These are phyloP conservation scores for Carassius auratus DNA, from an alignment of 2,113 vertebrate genomes.

Conservation along the genomic window DNA sequence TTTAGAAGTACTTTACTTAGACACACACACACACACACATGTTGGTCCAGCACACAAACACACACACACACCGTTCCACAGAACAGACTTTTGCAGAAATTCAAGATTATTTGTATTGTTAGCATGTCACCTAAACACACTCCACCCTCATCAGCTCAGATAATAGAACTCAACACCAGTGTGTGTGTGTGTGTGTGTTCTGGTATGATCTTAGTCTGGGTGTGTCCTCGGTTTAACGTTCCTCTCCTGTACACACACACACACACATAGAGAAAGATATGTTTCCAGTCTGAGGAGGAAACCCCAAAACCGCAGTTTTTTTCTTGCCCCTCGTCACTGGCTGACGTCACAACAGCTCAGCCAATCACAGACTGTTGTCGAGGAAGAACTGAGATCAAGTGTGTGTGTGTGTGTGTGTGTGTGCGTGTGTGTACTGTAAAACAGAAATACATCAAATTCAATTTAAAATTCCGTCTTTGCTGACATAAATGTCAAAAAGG, in stretches of 20 bases:
- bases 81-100: neutral
- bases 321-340: slow-evolving; percentile 26
- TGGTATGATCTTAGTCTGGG: neutral
- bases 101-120: neutral
- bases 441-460: neutral
- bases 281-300: slow-evolving; percentile 28
- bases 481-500: too few species aligned
- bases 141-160: neutral
- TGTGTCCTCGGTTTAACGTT: neutral
- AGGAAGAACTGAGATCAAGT: slow-evolving; percentile 45
- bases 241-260: neutral
- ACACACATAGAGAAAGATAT: neutral
- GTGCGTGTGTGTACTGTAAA: neutral
- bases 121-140: neutral
- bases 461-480: too few species aligned
- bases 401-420: too few species aligned
- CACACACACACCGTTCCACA: neutral
- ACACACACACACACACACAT: neutral
- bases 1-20: neutral
- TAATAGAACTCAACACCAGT: neutral
- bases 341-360: slow-evolving; percentile 46
- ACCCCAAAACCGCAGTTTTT: neutral
- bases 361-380: slow-evolving; percentile 61
- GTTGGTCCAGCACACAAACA: neutral
- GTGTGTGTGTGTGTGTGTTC: neutral